Evolutionary conservation across 2,113 vertebrate species (phyloP).

Genomic region (Rallus limicola): DNA sequence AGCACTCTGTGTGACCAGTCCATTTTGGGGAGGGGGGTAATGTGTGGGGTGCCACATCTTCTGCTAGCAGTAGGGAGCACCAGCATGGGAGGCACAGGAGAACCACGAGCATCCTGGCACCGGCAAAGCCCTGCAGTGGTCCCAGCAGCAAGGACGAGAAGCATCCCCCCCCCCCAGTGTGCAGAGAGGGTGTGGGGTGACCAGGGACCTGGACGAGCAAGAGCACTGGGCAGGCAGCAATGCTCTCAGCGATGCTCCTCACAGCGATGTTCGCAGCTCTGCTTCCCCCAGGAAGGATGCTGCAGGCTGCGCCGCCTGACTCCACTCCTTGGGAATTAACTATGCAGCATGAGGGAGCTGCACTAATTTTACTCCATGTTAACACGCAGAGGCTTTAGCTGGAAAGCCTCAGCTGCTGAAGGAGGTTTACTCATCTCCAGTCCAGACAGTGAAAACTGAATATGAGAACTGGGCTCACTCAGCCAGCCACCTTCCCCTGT

Average conservation of each 20-base stretch:
- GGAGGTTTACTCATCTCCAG: background rate
- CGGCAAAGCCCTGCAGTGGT: accelerated
- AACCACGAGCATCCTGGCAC: accelerated
- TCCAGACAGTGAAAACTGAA: background rate
- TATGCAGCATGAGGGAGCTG: background rate
- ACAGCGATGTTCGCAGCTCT: accelerated
- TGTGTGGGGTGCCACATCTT: background rate
- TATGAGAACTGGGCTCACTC: accelerated
- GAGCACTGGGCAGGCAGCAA: accelerated
- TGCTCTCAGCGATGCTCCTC: too few species aligned
- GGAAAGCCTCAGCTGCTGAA: background rate
- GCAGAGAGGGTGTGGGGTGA: accelerated
- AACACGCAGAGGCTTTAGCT: background rate
- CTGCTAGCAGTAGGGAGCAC: background rate
- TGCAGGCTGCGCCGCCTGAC: accelerated
- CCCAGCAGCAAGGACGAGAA: accelerated
- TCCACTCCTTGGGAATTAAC: accelerated
- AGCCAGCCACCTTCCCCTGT: accelerated
- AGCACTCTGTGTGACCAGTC: accelerated
- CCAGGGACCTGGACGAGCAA: accelerated
- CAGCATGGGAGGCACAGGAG: accelerated
- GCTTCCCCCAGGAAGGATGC: background rate
- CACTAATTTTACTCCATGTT: accelerated
- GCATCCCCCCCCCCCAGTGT: accelerated
- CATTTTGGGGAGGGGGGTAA: accelerated